These are phyloP conservation scores for Meta bourneti DNA, from an alignment of 2,888 invertebrate species.

Conservation along the genomic window DNA sequence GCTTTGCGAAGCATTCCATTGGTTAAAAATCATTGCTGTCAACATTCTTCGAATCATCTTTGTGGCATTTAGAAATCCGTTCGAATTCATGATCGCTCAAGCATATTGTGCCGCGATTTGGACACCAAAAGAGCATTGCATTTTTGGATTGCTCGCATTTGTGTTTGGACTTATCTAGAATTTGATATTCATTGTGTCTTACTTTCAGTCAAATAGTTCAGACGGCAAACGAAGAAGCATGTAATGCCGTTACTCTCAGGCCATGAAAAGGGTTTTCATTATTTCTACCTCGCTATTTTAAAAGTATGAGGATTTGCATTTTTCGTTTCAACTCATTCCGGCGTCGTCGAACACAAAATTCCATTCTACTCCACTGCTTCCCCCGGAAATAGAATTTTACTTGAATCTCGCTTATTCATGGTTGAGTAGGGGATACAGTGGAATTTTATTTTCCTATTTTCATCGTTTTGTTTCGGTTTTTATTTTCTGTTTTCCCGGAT, in stretches of 20 bases:
- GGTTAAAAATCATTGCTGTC: no score
- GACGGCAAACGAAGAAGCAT: neutral
- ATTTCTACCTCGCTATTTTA: neutral
- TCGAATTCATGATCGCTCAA: no score
- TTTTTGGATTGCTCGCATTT: neutral
- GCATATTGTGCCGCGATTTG: no score
- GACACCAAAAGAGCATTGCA: neutral
- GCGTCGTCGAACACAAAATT: neutral
- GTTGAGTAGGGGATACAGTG: constrained; percentile 11
- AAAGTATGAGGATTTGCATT: neutral
- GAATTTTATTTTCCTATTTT: neutral
- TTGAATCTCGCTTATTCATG: constrained; percentile 44
- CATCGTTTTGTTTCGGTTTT: neutral
- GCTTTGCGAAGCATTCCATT: no score
- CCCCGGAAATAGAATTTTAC: constrained; percentile 46
- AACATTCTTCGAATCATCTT: no score
- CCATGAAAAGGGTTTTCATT: neutral
- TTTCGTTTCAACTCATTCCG: neutral
- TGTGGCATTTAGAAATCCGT: no score
- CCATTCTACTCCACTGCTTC: neutral
- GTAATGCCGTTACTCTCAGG: neutral
- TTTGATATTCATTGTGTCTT: neutral
- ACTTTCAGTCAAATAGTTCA: neutral
- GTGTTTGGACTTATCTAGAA: neutral
- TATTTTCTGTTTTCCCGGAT: constrained; percentile 46